A percentile compares a stretch with the other conserved stretches of the same genome.
Conservation (phyloP, 2,797 vertebrate species). For the Channa striata region DNA sequence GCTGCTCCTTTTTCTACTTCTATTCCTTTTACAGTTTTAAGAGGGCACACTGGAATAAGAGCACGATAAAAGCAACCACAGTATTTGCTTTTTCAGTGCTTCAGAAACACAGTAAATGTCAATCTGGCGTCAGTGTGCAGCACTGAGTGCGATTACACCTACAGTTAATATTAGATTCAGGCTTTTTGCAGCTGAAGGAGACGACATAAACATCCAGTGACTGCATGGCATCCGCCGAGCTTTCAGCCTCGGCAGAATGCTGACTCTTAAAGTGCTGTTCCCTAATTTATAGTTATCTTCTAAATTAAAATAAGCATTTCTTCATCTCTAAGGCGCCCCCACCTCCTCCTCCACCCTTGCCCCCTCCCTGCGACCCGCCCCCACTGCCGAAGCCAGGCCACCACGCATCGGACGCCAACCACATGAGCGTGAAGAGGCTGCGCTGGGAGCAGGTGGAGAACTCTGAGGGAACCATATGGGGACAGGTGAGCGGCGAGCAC, state of each 20-base stretch:
- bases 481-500: conserved; percentile 86
- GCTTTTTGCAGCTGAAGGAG: not conserved
- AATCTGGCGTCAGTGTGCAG: no score
- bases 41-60: not conserved
- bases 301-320: not conserved
- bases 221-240: not conserved
- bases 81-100: no score
- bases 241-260: not conserved
- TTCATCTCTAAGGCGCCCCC: conserved; percentile 69
- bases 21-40: not conserved
- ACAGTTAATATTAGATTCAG: no score
- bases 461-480: conserved; percentile 98
- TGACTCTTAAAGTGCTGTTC: no score
- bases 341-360: conserved; percentile 83
- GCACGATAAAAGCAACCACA: not conserved
- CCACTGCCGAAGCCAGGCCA: conserved; percentile 85
- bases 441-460: conserved; percentile 99
- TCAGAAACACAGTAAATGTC: not conserved
- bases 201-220: not conserved
- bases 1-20: not conserved
- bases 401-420: conserved; percentile 89
- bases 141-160: not conserved
- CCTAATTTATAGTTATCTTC: not conserved
- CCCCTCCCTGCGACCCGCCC: conserved; percentile 83
- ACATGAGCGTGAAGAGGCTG: conserved; percentile 98